A percentile compares a stretch with the other conserved stretches of the same genome.
Conservation (phyloP, 1,140 invertebrate species). For the Paramacrobiotus metropolitanus region DNA sequence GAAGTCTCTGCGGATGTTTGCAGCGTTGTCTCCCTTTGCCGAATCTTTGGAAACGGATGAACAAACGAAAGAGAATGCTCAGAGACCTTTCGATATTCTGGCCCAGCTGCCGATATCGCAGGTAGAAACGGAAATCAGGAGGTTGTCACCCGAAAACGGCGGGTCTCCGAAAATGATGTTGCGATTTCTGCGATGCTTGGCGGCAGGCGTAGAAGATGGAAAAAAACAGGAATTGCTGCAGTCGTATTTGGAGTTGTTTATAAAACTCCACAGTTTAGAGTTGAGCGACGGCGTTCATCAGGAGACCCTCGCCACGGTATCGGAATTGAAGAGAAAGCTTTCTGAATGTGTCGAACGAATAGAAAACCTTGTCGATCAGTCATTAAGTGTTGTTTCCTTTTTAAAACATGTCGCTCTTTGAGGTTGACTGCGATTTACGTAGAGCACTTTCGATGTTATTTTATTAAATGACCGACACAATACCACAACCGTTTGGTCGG, state of each 20-base stretch:
- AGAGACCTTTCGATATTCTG: constrained; percentile 39
- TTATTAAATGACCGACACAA: too few species aligned
- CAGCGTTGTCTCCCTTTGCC: constrained; percentile 11
- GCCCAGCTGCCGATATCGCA: constrained; percentile 55
- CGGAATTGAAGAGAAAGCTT: constrained; percentile 32
- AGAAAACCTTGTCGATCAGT: constrained; percentile 44
- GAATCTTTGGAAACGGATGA: constrained; percentile 13
- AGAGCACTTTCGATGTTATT: too few species aligned
- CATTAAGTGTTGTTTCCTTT: constrained; percentile 35
- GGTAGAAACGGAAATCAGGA: constrained; percentile 69
- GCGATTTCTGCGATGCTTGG: constrained; percentile 43
- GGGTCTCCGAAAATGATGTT: constrained; percentile 43
- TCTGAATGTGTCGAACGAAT: constrained; percentile 40
- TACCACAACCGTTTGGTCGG: too few species aligned
- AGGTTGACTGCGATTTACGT: too few species aligned
- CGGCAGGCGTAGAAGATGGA: constrained; percentile 13
- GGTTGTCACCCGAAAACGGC: constrained; percentile 41
- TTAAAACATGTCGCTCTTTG: not conserved
- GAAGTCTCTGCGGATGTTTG: constrained; percentile 8
- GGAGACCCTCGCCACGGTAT: constrained; percentile 28
- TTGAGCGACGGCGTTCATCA: constrained; percentile 27
- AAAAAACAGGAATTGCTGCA: constrained; percentile 66
- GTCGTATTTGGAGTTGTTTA: constrained; percentile 66
- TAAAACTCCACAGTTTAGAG: constrained; percentile 51
- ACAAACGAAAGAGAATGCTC: constrained; percentile 15